These are phyloP conservation scores for Galerucella nymphaeae DNA, from an alignment of 2,888 invertebrate genomes.

Conservation along the genomic window DNA sequence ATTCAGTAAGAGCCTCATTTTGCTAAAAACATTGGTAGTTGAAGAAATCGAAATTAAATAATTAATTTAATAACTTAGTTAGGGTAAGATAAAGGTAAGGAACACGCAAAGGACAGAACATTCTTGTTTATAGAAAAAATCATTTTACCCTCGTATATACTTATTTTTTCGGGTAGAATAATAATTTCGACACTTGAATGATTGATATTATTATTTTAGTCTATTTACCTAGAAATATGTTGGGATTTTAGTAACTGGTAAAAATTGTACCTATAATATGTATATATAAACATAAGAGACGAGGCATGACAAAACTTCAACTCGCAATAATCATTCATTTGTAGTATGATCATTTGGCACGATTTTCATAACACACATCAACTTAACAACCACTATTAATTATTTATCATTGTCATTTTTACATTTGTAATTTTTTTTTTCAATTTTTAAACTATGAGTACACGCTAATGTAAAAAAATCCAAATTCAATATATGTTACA, in stretches of 20 bases:
- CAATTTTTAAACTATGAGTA: too few species aligned
- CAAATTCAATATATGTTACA: too few species aligned
- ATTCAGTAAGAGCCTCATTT: neutral
- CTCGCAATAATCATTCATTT: neutral
- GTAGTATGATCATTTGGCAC: neutral
- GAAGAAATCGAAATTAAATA: neutral
- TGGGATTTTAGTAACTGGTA: neutral
- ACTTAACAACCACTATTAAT: too few species aligned
- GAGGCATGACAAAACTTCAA: neutral
- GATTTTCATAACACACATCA: conserved; percentile 2
- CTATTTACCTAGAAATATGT: neutral
- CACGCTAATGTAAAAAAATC: too few species aligned
- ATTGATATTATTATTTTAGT: neutral
- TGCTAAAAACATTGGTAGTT: conserved; percentile 2
- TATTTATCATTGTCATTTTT: too few species aligned
- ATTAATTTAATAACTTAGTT: too few species aligned
- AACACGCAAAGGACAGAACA: too few species aligned
- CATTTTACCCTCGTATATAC: too few species aligned
- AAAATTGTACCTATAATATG: neutral
- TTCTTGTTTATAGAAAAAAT: too few species aligned
- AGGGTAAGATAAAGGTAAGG: too few species aligned
- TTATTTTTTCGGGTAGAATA: too few species aligned
- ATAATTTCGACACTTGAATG: neutral
- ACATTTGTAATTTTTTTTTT: too few species aligned
- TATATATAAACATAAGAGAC: neutral